phyloP scores from a whole-genome alignment of 2,797 vertebrate genomes.

The Karalla daura region DNA sequence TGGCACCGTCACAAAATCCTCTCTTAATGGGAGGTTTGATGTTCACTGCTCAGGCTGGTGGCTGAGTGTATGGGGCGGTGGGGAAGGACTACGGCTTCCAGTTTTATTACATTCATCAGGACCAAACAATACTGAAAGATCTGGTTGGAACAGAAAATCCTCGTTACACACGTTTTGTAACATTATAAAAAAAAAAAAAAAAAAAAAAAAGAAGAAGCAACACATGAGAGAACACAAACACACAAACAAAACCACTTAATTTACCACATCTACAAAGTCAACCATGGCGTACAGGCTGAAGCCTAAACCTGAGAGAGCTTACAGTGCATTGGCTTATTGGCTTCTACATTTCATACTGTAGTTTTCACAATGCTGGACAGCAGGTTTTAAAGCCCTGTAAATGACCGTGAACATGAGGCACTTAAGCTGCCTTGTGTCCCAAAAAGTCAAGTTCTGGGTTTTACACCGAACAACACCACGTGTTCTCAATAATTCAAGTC shows the following conservation, averaged over 20 bases:
- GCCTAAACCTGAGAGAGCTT: slow-evolving; percentile 69
- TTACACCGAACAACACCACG: no score
- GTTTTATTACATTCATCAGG: slow-evolving; percentile 15
- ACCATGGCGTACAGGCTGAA: slow-evolving; percentile 54
- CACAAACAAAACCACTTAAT: slow-evolving; percentile 17
- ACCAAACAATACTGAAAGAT: slow-evolving; percentile 18
- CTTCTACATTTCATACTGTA: slow-evolving; percentile 35
- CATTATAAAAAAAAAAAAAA: no score
- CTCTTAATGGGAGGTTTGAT: background rate
- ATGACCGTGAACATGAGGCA: slow-evolving; percentile 45
- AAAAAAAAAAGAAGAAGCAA: slow-evolving; percentile 14
- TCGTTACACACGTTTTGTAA: no score
- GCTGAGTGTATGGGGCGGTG: background rate
- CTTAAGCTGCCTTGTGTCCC: slow-evolving; percentile 37
- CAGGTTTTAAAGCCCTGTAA: slow-evolving; percentile 42
- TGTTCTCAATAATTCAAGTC: no score
- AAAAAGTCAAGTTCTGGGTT: slow-evolving; percentile 20
- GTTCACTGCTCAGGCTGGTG: slow-evolving; percentile 12
- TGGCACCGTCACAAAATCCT: background rate
- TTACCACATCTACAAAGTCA: slow-evolving; percentile 8
- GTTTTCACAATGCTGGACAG: slow-evolving; percentile 21
- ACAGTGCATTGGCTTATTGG: slow-evolving; percentile 59
- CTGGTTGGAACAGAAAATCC: slow-evolving; percentile 12
- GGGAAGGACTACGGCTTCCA: slow-evolving; percentile 9
- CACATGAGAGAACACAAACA: slow-evolving; percentile 19